These are phyloP conservation scores for Myotis vivesi DNA, from an alignment of 2,797 vertebrate species.

Conservation along the genomic window DNA sequence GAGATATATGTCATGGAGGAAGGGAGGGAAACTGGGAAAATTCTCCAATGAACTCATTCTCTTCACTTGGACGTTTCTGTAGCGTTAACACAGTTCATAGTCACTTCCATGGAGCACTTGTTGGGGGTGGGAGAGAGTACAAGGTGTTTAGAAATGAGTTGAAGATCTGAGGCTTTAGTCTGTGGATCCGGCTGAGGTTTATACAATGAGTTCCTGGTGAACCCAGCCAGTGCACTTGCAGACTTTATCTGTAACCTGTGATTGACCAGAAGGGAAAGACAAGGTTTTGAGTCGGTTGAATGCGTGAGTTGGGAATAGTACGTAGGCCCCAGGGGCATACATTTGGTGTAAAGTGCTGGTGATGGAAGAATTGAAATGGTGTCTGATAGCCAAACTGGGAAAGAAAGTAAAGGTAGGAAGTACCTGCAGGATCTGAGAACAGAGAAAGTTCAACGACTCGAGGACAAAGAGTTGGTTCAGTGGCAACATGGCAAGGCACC, in stretches of 20 bases:
- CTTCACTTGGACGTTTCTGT: not conserved
- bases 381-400: not conserved
- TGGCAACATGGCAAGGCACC: not conserved
- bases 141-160: not conserved
- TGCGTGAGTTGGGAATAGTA: too few relatives aligned
- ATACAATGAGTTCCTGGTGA: not conserved
- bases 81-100: not conserved
- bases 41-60: not conserved
- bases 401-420: not conserved
- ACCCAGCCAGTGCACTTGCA: not conserved
- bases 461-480: not conserved
- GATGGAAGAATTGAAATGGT: not conserved
- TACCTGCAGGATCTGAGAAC: not conserved
- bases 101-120: too few relatives aligned
- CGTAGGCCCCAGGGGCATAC: not conserved
- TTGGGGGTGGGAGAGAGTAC: rapidly evolving
- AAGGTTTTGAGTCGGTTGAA: not conserved
- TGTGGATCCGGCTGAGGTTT: too few relatives aligned
- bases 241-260: not conserved
- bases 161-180: not conserved
- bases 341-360: not conserved
- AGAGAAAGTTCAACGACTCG: not conserved
- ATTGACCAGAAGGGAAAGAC: not conserved
- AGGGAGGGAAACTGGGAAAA: not conserved
- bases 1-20: not conserved